Percentiles rank a stretch among this genome's conserved stretches.
These are phyloP conservation scores for Orthosia gothica DNA, from an alignment of 2,888 invertebrate genomes.

Conservation along the genomic window DNA sequence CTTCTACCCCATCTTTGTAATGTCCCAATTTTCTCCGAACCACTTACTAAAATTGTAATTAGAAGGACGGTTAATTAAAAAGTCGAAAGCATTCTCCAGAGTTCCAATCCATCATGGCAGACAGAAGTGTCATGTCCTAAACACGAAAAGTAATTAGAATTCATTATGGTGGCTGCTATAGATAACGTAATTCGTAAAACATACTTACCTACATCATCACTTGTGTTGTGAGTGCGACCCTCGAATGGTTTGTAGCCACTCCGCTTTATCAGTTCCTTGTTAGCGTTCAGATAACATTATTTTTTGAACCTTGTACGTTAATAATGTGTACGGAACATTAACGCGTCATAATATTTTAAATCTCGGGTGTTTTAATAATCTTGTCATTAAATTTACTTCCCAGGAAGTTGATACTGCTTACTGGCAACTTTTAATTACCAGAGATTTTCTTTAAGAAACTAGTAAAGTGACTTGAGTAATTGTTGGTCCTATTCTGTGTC, in stretches of 20 bases:
- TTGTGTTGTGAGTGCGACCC: constrained; percentile 36
- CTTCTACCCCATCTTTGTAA: constrained; percentile 15
- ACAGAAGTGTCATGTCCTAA: constrained; percentile 35
- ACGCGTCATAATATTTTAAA: constrained; percentile 28
- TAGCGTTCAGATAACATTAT: constrained; percentile 65
- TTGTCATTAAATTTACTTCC: constrained; percentile 14
- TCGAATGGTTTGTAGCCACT: constrained; percentile 52
- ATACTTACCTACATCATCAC: constrained; percentile 49
- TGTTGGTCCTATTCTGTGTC: background rate
- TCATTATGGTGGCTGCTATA: constrained; percentile 61
- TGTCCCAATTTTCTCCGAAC: constrained; percentile 5
- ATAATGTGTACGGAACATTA: constrained; percentile 37
- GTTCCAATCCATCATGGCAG: constrained; percentile 23
- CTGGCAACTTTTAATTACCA: background rate
- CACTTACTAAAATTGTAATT: constrained; percentile 26
- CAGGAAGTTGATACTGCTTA: constrained; percentile 9
- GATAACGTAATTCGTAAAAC: constrained; percentile 63
- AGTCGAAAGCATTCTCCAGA: background rate
- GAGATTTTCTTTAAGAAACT: background rate
- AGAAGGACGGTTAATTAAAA: constrained; percentile 20
- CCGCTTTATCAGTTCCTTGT: constrained; percentile 64
- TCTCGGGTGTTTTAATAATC: constrained; percentile 28
- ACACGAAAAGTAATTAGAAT: constrained; percentile 66
- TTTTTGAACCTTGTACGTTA: constrained; percentile 60
- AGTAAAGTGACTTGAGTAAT: background rate